A percentile compares a stretch with the other conserved stretches of the same genome.
Evolutionary conservation across 2,888 invertebrate genomes (phyloP).

Genomic region (Onthophagus sagittarius): DNA sequence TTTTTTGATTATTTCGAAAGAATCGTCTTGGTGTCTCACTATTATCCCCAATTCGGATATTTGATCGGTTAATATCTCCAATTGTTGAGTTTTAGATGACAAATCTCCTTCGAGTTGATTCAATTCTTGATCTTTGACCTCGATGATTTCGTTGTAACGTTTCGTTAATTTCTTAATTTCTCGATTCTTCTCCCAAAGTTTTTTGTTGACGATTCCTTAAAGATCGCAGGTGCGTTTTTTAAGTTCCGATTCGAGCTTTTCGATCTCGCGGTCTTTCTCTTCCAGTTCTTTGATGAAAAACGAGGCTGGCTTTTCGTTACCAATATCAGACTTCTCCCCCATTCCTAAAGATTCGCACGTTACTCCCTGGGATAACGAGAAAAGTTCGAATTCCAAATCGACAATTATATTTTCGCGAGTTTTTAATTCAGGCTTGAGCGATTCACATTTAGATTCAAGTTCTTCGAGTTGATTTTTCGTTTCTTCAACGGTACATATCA

Average conservation of each 20-base stretch:
- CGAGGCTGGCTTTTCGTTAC: conserved; percentile 37
- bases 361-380: conserved; percentile 31
- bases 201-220: conserved; percentile 54
- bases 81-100: conserved; percentile 42
- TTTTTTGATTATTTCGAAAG: conserved; percentile 11
- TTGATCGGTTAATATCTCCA: conserved; percentile 39
- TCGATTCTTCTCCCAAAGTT: conserved; percentile 57
- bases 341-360: background rate
- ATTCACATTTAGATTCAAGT: conserved; percentile 36
- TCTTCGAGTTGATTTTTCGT: conserved; percentile 44
- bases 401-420: conserved; percentile 42
- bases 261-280: conserved; percentile 56
- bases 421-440: conserved; percentile 36
- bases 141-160: conserved; percentile 34
- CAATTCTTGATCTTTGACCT: conserved; percentile 39
- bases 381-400: conserved; percentile 46
- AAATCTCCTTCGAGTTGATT: conserved; percentile 44
- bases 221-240: conserved; percentile 45
- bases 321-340: conserved; percentile 24
- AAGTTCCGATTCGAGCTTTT: conserved; percentile 49
- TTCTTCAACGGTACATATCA: conserved; percentile 42
- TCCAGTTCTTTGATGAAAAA: conserved; percentile 47
- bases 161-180: conserved; percentile 54
- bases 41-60: conserved; percentile 40
- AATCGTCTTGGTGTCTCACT: conserved; percentile 18